Percentiles rank a stretch among this genome's conserved stretches.
These are phyloP conservation scores for Tenthredo notha DNA, from an alignment of 2,888 invertebrate species.

Conservation along the genomic window DNA sequence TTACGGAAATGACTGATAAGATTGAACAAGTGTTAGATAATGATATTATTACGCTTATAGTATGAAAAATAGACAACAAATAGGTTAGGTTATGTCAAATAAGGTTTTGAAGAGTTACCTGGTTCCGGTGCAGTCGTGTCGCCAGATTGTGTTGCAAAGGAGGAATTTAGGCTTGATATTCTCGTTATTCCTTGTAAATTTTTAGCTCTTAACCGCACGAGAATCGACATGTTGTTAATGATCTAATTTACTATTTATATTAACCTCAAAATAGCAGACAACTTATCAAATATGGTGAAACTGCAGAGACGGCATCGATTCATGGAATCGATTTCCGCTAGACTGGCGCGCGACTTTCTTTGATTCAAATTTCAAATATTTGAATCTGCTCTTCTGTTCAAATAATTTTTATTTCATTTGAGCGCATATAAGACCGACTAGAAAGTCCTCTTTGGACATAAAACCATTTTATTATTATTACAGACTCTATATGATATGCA, in stretches of 20 bases:
- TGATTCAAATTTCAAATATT: slow-evolving; percentile 20
- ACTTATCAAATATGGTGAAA: not conserved
- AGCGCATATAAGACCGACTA: not conserved
- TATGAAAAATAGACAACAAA: not conserved
- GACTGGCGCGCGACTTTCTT: not conserved
- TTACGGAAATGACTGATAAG: not conserved
- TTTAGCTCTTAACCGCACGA: slow-evolving; percentile 59
- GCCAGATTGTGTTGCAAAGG: slow-evolving; percentile 53
- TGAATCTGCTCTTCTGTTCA: not conserved
- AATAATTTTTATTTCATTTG: not conserved
- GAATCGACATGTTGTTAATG: slow-evolving; percentile 58
- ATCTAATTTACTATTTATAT: slow-evolving; percentile 27
- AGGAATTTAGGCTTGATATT: slow-evolving; percentile 55
- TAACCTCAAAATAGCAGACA: slow-evolving; percentile 50
- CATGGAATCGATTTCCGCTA: not conserved
- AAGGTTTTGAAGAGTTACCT: slow-evolving; percentile 17
- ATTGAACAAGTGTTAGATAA: not conserved
- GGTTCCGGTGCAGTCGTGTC: not conserved
- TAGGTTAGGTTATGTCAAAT: slow-evolving; percentile 1
- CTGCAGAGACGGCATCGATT: not conserved
- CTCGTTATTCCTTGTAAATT: slow-evolving; percentile 53
- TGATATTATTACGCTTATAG: too few species aligned
- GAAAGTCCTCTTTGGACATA: not conserved
- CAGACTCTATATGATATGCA: not conserved
- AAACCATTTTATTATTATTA: not conserved